Conservation (phyloP, 1,140 invertebrate species). For the Halictus rubicundus region DNA sequence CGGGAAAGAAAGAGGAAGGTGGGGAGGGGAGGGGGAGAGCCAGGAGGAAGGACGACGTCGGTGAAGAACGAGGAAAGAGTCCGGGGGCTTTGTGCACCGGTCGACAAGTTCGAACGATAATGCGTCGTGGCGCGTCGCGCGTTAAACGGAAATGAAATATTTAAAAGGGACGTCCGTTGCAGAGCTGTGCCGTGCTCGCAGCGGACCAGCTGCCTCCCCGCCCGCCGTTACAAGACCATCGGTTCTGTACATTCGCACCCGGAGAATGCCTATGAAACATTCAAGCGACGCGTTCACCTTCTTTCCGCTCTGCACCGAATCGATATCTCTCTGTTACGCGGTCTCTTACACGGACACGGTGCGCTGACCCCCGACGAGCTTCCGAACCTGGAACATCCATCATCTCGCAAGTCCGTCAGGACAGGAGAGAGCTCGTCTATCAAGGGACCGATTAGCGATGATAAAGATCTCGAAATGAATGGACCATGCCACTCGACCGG, state of each 20-base stretch:
- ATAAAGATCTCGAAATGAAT: constrained; percentile 64
- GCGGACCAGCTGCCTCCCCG: too few relatives aligned
- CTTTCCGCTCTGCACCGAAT: constrained; percentile 28
- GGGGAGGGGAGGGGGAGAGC: not conserved
- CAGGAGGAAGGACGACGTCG: not conserved
- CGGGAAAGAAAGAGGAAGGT: not conserved
- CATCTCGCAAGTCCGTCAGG: constrained; percentile 60
- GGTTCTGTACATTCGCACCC: not conserved
- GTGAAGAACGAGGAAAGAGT: not conserved
- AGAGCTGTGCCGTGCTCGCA: too few relatives aligned
- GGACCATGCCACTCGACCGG: constrained; percentile 54
- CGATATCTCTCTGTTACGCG: constrained; percentile 37
- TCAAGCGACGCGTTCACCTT: constrained; percentile 4
- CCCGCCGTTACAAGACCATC: not conserved
- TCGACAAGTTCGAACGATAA: constrained; percentile 21
- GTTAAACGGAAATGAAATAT: constrained; percentile 40
- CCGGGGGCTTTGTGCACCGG: constrained; percentile 9
- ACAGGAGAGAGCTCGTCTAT: constrained; percentile 55
- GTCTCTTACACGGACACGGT: constrained; percentile 28
- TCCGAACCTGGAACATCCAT: constrained; percentile 50
- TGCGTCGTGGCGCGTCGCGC: not conserved
- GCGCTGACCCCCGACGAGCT: constrained; percentile 41
- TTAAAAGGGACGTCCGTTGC: constrained; percentile 7
- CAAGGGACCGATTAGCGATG: constrained; percentile 64
- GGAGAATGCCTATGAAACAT: constrained; percentile 7